Evolutionary conservation across 1,140 invertebrate genomes (phyloP), one percentile per base, ranked within the genome.

Genomic region (Sycophila sp.): DNA sequence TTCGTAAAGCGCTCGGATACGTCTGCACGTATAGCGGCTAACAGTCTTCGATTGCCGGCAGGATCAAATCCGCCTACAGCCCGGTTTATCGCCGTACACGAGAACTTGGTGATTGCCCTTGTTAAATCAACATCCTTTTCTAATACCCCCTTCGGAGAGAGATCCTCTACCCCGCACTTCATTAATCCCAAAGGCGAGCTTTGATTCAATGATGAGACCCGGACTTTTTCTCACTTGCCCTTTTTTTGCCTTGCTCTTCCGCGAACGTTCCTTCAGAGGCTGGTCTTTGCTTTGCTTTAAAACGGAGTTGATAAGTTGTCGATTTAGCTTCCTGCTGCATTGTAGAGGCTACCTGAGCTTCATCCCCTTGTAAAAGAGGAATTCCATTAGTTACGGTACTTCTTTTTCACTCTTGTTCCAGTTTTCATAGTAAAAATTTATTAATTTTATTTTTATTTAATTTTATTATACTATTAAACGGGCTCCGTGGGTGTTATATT

Each of bases 91-190:
- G n/a, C n/a, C n/a, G n/a, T n/a, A n/a, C n/a, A n/a, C n/a, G 22
- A 3, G 38, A 42, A 45, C 28, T 45, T 64, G 40, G 53, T 69
- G 66, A 69, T 69, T 69, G 42, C 30, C n/a, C 42, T 51, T 59
- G 66, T 60, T 69, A 69, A 59, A 60, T 60, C 66, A 69, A 69
- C 66, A 69, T 69, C 66, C 65, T 49, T 58, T 67, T 45, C 64
- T 42, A 66, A 66, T 66, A 15, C 17, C 11, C n/a, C 32, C 22
- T 10, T 32, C 28, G n/a, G n/a, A n/a, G n/a, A n/a, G n/a, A n/a
- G n/a, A n/a, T 32, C 51, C 10, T 3, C 10, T 34, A 6, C 30
- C 22, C 19, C 10, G 24, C 8, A 15, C 49, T 28, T 26, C 49
- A 10, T 30, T 53, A 26, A 53, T 30, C 26, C 26, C 6, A 2